phyloP scores from a whole-genome alignment of 2,797 vertebrate species.

The Urosaurus nigricauda region DNA sequence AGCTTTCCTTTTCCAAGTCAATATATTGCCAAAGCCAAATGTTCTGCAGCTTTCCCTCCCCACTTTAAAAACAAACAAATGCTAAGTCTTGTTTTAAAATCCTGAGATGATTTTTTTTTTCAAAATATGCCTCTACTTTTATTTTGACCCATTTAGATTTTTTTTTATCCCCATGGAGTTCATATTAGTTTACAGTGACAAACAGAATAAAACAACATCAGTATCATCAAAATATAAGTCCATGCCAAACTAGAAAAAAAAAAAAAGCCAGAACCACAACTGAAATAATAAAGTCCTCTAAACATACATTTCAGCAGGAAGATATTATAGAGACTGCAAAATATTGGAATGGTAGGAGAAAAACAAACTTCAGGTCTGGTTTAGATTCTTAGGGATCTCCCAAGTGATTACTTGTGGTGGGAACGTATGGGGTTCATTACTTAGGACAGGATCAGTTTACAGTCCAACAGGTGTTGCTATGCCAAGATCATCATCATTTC shows the following conservation, averaged over 20 bases:
- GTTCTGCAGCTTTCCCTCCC: background rate
- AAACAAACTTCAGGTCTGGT: background rate
- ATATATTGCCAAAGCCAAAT: slow-evolving; percentile 31
- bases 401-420: background rate
- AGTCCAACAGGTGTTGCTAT: background rate
- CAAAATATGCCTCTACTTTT: background rate
- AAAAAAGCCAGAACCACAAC: background rate
- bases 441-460: background rate
- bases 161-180: background rate
- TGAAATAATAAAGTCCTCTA: background rate
- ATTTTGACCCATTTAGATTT: background rate
- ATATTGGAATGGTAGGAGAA: background rate
- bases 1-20: accelerated
- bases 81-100: too few species aligned
- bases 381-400: background rate
- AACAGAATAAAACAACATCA: background rate
- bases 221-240: background rate
- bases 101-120: background rate
- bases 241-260: background rate
- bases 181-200: background rate
- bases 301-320: background rate
- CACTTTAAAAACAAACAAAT: too few species aligned
- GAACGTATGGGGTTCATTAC: background rate
- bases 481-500: background rate
- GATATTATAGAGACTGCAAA: background rate